phyloP scores from a whole-genome alignment of 2,888 invertebrate genomes.

The Meteorus colon region DNA sequence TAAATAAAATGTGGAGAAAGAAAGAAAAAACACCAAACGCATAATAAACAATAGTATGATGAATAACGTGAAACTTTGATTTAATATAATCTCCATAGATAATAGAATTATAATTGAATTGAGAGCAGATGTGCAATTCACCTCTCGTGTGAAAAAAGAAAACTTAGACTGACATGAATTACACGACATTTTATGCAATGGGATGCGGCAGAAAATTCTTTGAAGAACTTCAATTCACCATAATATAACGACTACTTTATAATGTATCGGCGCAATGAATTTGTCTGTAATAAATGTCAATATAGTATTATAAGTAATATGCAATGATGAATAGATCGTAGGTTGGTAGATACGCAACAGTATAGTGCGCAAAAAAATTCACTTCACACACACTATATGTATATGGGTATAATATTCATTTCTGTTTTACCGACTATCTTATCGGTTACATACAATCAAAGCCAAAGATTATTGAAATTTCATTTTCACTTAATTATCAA shows the following conservation, averaged over 20 bases:
- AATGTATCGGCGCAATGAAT: not conserved
- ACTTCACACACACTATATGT: too few species aligned
- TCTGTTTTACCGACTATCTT: not conserved
- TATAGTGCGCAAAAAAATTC: not conserved
- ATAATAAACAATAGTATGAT: too few species aligned
- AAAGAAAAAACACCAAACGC: too few species aligned
- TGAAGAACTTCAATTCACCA: not conserved
- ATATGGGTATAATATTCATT: not conserved
- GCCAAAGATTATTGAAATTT: not conserved
- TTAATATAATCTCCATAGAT: too few species aligned
- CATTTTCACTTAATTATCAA: not conserved
- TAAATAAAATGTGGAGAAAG: conserved; percentile 17
- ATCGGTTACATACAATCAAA: not conserved
- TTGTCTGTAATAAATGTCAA: not conserved
- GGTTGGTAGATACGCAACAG: not conserved
- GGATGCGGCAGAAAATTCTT: too few species aligned
- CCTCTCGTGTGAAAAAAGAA: conserved; percentile 84
- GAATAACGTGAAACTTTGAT: too few species aligned
- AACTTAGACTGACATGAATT: conserved; percentile 82
- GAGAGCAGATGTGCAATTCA: conserved; percentile 56
- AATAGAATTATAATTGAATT: conserved; percentile 25
- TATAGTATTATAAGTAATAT: too few species aligned
- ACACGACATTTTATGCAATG: conserved; percentile 78
- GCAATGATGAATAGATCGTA: too few species aligned
- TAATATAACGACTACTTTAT: not conserved